Evolutionary conservation across 2,888 invertebrate genomes (phyloP).

Genomic region (Vannuccia rotundouncinata): DNA sequence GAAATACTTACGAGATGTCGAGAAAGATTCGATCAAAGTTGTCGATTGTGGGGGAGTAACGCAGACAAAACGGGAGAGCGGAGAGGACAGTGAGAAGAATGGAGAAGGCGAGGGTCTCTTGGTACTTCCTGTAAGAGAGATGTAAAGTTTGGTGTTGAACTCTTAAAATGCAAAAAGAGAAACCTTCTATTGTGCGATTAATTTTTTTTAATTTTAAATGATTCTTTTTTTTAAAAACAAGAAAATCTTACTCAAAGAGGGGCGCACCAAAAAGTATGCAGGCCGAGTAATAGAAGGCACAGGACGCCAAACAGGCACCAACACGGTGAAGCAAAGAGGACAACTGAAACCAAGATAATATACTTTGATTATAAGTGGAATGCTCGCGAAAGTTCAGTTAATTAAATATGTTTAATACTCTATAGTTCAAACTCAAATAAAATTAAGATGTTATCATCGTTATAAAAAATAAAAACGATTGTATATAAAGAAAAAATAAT

Average conservation of each 20-base stretch:
- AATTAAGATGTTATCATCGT: too few relatives aligned
- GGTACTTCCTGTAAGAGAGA: background rate
- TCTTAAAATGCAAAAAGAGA: background rate
- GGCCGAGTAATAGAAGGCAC: background rate
- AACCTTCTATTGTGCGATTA: too few relatives aligned
- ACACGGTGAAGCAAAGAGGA: background rate
- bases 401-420: too few relatives aligned
- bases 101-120: background rate
- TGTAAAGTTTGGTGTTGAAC: background rate
- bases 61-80: background rate
- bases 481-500: too few relatives aligned
- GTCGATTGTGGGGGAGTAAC: background rate
- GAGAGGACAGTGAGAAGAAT: background rate
- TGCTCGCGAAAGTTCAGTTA: too few relatives aligned
- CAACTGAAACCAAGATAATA: too few relatives aligned
- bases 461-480: too few relatives aligned
- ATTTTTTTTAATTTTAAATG: too few relatives aligned
- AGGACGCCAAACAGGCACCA: background rate
- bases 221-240: too few relatives aligned
- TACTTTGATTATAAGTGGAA: too few relatives aligned
- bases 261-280: background rate
- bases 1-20: background rate
- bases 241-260: background rate
- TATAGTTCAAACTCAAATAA: too few relatives aligned
- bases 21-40: background rate